Base-by-base conservation (phyloP, 1,140 invertebrate genomes). In the Scaptomyza montana region DNA sequence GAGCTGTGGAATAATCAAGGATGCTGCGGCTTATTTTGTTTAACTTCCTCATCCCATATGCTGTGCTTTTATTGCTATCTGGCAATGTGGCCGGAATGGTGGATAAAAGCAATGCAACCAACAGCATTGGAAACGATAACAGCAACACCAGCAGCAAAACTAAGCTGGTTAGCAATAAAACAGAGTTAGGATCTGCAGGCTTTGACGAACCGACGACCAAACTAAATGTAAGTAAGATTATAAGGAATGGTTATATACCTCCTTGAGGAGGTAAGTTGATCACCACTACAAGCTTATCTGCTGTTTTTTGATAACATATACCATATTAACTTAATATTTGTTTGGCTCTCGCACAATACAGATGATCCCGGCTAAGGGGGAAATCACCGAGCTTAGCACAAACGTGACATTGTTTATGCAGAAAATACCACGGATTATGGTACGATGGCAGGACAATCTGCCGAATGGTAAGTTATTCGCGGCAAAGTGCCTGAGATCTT, bases 401-500 rank as follows among this genome's bases (percentile, higher is more conserved):
- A 89, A 84, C 39, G 85, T 89, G 0, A 80, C 79, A 8, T 45
- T 90, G 10, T 90, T 65, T 54, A 80, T 79, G 76, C 70, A 84
- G 45, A 80, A 79, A 28, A 90, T 90, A 21, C 74, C 78, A 6
- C 77, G 87, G 0, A 39, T 91, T 6, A 71, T 85, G 46, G 78
- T 91, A 43, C 74, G 59, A 5, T 91, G 90, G 90, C 50, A 79
- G n/a, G 90, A 91, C 45, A 91, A 80, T 19, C 51, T 91, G 62
- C 79, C 85, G 0, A 73, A 78, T 21, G 90, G 90, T 91, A n/a
- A 67, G 60, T 0, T 16, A 25, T 46, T 13, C 4, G 8, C 25
- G 51, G 2, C 9, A 3, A 10, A 36, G 19, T 10, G 1, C 12
- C 3, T n/a, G 21, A n/a, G n/a, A n/a, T n/a, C n/a, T n/a, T n/a